A percentile compares a stretch with the other conserved stretches of the same genome.
These are phyloP conservation scores for Lydus trimaculatus DNA, from an alignment of 2,888 invertebrate species.

Conservation along the genomic window DNA sequence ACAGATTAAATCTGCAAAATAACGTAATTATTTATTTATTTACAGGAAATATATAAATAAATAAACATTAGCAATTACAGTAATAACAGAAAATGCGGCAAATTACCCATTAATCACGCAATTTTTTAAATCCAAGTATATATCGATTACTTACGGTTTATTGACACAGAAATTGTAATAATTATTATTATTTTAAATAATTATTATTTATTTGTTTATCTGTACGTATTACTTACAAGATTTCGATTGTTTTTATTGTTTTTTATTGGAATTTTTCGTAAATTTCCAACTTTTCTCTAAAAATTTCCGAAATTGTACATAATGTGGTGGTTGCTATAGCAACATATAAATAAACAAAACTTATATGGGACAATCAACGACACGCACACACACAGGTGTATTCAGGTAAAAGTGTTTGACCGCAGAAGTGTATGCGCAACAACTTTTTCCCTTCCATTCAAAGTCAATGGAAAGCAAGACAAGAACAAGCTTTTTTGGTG, in stretches of 20 bases:
- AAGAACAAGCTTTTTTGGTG: neutral
- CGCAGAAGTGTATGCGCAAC: slow-evolving; percentile 25
- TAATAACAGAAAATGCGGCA: neutral
- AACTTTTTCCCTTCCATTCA: neutral
- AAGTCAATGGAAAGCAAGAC: too few species aligned
- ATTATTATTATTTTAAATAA: too few species aligned
- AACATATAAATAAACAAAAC: slow-evolving; percentile 44
- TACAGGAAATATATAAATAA: neutral
- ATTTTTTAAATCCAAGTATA: neutral
- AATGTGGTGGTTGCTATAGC: slow-evolving; percentile 43
- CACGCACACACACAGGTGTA: slow-evolving; percentile 15
- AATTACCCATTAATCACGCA: neutral
- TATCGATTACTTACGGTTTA: slow-evolving; percentile 42
- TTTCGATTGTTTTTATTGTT: neutral
- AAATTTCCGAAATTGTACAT: slow-evolving; percentile 10
- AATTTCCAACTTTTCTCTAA: slow-evolving; percentile 8
- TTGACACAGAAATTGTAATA: slow-evolving; percentile 21
- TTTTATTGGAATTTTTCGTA: neutral
- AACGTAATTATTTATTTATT: too few species aligned
- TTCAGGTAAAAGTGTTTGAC: slow-evolving; percentile 43
- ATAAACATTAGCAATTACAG: neutral
- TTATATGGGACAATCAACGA: neutral
- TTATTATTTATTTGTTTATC: slow-evolving; percentile 9
- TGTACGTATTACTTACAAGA: slow-evolving; percentile 5
- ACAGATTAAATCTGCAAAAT: too few species aligned